phyloP scores from a whole-genome alignment of 2,113 vertebrate genomes.

The Megatriorchis doriae region DNA sequence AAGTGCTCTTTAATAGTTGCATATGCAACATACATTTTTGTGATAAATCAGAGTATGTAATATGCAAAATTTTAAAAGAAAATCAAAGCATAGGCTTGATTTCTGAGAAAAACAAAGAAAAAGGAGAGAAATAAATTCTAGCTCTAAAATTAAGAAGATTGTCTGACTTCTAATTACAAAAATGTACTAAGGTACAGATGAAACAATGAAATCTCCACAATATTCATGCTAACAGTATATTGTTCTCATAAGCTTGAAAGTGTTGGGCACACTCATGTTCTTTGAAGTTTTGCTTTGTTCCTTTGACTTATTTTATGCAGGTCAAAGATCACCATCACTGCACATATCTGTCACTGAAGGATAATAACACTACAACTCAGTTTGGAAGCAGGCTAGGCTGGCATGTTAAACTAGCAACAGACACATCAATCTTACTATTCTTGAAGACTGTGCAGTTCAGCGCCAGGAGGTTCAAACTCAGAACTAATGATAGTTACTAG shows the following conservation, averaged over 20 bases:
- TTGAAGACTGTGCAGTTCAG: neutral
- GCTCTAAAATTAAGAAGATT: neutral
- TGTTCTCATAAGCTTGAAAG: conserved; percentile 37
- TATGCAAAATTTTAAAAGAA: neutral
- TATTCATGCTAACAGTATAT: neutral
- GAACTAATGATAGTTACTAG: neutral
- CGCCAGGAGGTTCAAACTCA: neutral
- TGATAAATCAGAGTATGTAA: neutral
- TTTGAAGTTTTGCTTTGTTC: conserved; percentile 69
- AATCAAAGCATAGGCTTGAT: neutral
- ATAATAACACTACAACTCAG: conserved; percentile 46
- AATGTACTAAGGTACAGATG: neutral
- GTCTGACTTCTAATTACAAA: conserved; percentile 39
- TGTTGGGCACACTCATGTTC: neutral
- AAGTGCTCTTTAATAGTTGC: neutral
- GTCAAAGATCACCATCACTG: conserved; percentile 55
- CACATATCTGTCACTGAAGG: conserved; percentile 47
- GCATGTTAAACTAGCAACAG: conserved; percentile 3
- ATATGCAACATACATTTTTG: neutral
- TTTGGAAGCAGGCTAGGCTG: neutral
- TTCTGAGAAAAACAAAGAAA: neutral
- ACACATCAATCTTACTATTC: conserved; percentile 16
- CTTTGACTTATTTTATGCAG: conserved; percentile 56
- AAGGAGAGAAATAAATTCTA: neutral
- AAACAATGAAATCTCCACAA: neutral